These are phyloP conservation scores for Gymnoscelis rufifasciata DNA, from an alignment of 2,888 invertebrate species.

Conservation along the genomic window DNA sequence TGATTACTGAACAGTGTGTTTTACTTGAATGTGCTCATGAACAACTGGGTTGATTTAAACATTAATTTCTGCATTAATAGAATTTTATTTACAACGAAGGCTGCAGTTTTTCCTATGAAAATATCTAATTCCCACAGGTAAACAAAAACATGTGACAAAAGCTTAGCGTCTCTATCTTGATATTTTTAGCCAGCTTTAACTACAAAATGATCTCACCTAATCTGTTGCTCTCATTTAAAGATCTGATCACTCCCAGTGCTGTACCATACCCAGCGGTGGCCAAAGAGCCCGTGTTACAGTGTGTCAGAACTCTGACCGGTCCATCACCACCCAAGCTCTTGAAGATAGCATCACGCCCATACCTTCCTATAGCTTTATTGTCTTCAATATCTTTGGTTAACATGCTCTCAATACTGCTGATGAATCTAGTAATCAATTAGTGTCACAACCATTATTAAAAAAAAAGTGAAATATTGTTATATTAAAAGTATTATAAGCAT, in stretches of 20 bases:
- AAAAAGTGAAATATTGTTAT: constrained; percentile 21
- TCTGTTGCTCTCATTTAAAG: constrained; percentile 84
- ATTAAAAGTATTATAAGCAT: constrained; percentile 17
- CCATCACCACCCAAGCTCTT: constrained; percentile 76
- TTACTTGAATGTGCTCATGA: no score
- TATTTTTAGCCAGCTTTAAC: neutral
- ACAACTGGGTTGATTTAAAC: no score
- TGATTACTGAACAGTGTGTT: no score
- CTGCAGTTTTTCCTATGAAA: no score
- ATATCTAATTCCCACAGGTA: no score
- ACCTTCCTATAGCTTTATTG: constrained; percentile 91
- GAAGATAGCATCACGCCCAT: constrained; percentile 89
- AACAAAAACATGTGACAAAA: no score
- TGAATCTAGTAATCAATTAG: constrained; percentile 80
- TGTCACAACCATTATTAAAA: constrained; percentile 32
- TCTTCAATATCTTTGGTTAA: constrained; percentile 90
- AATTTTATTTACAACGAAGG: no score
- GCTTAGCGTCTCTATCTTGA: no score
- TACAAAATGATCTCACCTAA: constrained; percentile 77
- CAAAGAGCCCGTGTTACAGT: constrained; percentile 98
- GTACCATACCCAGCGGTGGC: constrained; percentile 99
- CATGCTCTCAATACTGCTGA: constrained; percentile 88
- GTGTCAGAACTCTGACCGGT: constrained; percentile 89
- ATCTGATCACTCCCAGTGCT: constrained; percentile 96
- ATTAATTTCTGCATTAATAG: no score